Evolutionary conservation across 1,140 invertebrate species (phyloP).

Genomic region (Brachystomella parvula): DNA sequence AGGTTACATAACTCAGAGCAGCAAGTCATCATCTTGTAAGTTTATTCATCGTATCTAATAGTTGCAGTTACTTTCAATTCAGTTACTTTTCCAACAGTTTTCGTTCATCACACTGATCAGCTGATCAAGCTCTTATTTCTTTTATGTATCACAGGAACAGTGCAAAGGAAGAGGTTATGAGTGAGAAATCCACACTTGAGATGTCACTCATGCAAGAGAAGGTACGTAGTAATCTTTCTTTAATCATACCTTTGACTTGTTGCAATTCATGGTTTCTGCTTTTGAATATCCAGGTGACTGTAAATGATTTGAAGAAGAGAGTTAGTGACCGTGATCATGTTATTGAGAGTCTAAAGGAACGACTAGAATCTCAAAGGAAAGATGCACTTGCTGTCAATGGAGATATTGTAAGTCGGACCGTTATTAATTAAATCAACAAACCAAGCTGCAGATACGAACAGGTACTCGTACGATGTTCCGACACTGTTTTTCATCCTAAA

Average conservation of each 20-base stretch:
- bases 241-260: too few relatives aligned
- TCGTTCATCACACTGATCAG: neutral
- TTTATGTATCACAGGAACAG: too few relatives aligned
- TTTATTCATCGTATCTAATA: constrained; percentile 8
- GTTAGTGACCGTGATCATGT: constrained; percentile 15
- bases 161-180: constrained; percentile 26
- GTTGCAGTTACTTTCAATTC: constrained; percentile 4
- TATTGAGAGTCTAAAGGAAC: constrained; percentile 21
- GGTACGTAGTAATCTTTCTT: too few relatives aligned
- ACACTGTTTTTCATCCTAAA: neutral
- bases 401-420: constrained; percentile 28
- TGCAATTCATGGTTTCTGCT: too few relatives aligned
- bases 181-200: constrained; percentile 26
- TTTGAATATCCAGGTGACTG: constrained; percentile 10
- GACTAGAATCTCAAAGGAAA: constrained; percentile 29
- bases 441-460: too few relatives aligned
- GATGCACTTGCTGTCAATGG: constrained; percentile 23
- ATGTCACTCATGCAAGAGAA: constrained; percentile 23
- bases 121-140: too few relatives aligned
- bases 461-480: neutral
- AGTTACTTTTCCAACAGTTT: neutral
- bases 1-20: constrained; percentile 33
- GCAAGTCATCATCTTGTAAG: constrained; percentile 34
- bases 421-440: too few relatives aligned
- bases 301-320: constrained; percentile 11